Evolutionary conservation across 2,888 invertebrate genomes (phyloP).

Genomic region (Perizoma affinitatum): DNA sequence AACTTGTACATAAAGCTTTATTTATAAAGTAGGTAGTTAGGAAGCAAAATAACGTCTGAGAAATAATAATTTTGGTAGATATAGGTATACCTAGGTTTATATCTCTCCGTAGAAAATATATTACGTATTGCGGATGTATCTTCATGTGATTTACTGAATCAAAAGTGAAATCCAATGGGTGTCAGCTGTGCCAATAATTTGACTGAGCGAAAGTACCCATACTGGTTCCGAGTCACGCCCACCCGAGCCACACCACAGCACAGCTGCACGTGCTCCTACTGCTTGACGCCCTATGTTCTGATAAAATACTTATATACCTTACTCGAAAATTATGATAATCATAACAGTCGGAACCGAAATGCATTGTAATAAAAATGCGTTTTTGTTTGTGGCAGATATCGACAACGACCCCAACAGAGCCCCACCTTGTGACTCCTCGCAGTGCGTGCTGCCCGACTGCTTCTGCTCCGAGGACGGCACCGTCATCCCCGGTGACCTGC

Average conservation of each 20-base stretch:
- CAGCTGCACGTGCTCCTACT: constrained; percentile 40
- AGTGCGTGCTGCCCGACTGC: constrained; percentile 95
- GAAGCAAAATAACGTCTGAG: neutral
- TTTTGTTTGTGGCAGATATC: constrained; percentile 86
- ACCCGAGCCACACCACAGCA: constrained; percentile 44
- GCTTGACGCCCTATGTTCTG: constrained; percentile 38
- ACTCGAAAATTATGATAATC: no score
- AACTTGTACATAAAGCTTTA: constrained; percentile 1
- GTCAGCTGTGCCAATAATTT: constrained; percentile 64
- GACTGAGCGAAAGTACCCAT: constrained; percentile 78
- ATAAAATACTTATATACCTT: neutral
- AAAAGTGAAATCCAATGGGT: constrained; percentile 77
- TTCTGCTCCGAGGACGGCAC: constrained; percentile 98
- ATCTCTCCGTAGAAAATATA: constrained; percentile 1
- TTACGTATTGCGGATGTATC: constrained; percentile 30
- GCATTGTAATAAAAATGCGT: neutral
- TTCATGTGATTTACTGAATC: constrained; percentile 43
- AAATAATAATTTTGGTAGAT: no score
- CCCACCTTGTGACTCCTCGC: constrained; percentile 93
- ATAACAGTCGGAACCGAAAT: neutral
- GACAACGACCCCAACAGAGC: constrained; percentile 97
- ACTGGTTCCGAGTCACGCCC: constrained; percentile 67
- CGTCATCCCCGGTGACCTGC: constrained; percentile 92
- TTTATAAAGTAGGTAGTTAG: neutral
- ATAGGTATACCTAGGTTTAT: no score